Conservation (phyloP, 2,113 vertebrate genomes). For the Psittacula cyanocephala region DNA sequence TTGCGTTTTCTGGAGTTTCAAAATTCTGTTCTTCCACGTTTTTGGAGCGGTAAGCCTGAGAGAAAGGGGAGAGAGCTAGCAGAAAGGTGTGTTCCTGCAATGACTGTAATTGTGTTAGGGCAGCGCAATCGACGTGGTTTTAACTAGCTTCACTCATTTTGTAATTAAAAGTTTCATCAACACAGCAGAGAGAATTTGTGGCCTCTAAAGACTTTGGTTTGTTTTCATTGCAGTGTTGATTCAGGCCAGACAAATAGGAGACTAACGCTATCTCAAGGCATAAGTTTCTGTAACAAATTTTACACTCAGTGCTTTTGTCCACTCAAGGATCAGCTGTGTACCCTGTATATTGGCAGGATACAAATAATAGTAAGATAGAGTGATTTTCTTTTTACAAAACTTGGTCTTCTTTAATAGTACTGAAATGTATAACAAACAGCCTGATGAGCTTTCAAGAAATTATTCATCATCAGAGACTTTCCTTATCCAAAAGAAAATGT, state of each 20-base stretch:
- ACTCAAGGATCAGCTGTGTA: not conserved
- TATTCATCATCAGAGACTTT: not conserved
- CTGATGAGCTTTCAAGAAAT: not conserved
- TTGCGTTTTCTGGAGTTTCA: not conserved
- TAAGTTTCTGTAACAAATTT: not conserved
- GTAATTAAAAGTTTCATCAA: constrained; percentile 13
- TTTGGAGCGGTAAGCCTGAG: not conserved
- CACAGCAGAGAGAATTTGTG: not conserved
- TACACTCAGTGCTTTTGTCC: not conserved
- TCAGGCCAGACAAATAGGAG: not conserved
- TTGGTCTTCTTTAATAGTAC: not conserved
- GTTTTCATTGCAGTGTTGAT: not conserved
- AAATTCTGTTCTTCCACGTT: not conserved
- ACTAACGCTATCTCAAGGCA: not conserved
- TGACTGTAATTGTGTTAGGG: not conserved
- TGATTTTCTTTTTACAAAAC: not conserved
- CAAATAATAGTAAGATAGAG: not conserved
- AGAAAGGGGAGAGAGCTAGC: constrained; percentile 22
- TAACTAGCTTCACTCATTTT: constrained; percentile 20
- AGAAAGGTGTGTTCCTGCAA: constrained; percentile 21
- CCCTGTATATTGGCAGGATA: not conserved
- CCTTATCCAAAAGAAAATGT: not conserved
- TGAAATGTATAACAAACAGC: not conserved
- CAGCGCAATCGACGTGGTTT: not conserved
- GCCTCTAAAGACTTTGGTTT: not conserved